Conservation (phyloP, 2,113 vertebrate species). For the Ameiurus melas region DNA sequence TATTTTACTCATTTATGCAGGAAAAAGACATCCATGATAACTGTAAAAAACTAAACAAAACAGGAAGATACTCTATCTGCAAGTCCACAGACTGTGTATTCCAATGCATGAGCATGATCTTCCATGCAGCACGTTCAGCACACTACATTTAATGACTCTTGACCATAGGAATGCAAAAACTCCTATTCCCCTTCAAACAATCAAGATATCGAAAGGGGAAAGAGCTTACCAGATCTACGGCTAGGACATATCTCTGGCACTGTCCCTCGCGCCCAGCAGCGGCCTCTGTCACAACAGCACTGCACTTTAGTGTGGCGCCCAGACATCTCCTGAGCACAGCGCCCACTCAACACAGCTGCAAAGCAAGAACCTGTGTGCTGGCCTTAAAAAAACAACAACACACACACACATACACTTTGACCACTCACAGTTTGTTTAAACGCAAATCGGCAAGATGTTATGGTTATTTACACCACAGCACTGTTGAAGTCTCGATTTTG, state of each 20-base stretch:
- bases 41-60: not conserved
- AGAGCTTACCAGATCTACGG: slow-evolving; percentile 49
- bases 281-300: slow-evolving; percentile 69
- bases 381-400: slow-evolving; percentile 50
- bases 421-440: not conserved
- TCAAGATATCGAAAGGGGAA: not conserved
- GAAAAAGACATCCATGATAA: not conserved
- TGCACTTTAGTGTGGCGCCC: slow-evolving; percentile 60
- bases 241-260: slow-evolving; percentile 64
- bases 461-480: not conserved
- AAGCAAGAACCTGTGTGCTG: slow-evolving; percentile 63
- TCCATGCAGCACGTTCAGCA: not conserved
- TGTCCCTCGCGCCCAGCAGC: slow-evolving; percentile 61
- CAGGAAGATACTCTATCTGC: not conserved
- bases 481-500: not conserved
- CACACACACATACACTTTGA: not conserved
- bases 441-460: not conserved
- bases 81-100: not conserved
- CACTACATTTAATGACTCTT: not conserved
- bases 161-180: not conserved
- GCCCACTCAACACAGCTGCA: slow-evolving; percentile 58
- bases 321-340: slow-evolving; percentile 61
- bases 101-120: not conserved
- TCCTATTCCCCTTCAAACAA: not conserved
- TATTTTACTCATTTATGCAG: not conserved